Evolutionary conservation across 1,140 invertebrate genomes (phyloP), one percentile per base, ranked within the genome.

Genomic region (Venturia canescens): DNA sequence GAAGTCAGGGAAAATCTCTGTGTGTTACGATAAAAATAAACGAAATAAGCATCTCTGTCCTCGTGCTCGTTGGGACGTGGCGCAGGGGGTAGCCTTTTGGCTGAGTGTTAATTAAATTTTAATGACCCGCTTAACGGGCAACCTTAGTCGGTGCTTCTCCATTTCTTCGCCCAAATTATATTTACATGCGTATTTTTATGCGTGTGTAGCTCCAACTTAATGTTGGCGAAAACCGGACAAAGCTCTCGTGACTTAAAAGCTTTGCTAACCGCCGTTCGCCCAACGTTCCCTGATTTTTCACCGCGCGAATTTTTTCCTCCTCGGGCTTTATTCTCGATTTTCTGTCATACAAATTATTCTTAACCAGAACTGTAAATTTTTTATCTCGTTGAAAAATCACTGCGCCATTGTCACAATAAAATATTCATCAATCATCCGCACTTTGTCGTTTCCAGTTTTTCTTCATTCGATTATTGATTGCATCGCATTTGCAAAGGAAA

Each of bases 91-190:
- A 66, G 27, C 60, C 26, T 67, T 70, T 70, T 70, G 57, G 50
- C 60, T n/a, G n/a, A 70, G 80, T 81, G 83, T 82, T 86, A 86
- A 86, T 86, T 84, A 86, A 86, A 86, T 84, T 84, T 86, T 86
- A 86, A 86, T 79, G 83, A 79, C 71, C 60, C 23, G 60, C n/a
- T 66, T 27, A 66, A 23, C 60, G 60, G 60, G 76, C 78, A 81
- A 72, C 78, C 76, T 63, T 76, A 71, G 71, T 81, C 70, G 13
- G 78, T 80, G 50, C 3, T 29, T 66, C 60, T 1, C 60, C 60
- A 6, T 23, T 27, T 66, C 60, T 66, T 66, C 23, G 60, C 13
- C n/a, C 23, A 66, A 23, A 18, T n/a, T 27, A 23, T 29, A 66
- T 66, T 26, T 18, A 27, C 1, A 26, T 29, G 60, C 13, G 13